A percentile compares a stretch with the other conserved stretches of the same genome.
These are phyloP conservation scores for Chloroclysta siterata DNA, from an alignment of 2,888 invertebrate species.

Conservation along the genomic window DNA sequence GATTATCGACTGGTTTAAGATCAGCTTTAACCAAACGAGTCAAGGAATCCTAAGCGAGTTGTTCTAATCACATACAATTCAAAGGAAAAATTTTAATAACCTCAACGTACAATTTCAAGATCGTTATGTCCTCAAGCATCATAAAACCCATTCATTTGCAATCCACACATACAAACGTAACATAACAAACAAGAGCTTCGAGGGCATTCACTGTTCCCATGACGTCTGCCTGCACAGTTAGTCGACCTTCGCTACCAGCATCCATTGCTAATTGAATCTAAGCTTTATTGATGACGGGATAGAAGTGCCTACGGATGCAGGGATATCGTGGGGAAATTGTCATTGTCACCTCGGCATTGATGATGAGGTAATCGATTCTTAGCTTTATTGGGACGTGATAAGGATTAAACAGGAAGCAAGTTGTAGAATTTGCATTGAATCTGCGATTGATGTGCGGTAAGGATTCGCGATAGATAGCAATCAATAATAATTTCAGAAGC, in stretches of 20 bases:
- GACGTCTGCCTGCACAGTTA: constrained; percentile 63
- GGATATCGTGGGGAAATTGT: constrained; percentile 42
- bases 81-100: background rate
- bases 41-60: background rate
- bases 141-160: constrained; percentile 40
- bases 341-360: constrained; percentile 36
- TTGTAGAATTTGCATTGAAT: constrained; percentile 6
- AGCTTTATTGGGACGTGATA: constrained; percentile 27
- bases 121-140: constrained; percentile 5
- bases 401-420: constrained; percentile 2
- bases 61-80: background rate
- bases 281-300: constrained; percentile 44
- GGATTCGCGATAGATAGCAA: constrained; percentile 5
- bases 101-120: background rate
- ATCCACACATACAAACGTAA: constrained; percentile 34
- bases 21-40: background rate
- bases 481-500: background rate
- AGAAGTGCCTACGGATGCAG: constrained; percentile 40
- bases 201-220: constrained; percentile 65
- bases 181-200: constrained; percentile 48
- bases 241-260: constrained; percentile 47
- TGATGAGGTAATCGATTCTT: constrained; percentile 25
- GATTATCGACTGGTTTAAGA: too few species aligned
- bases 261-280: constrained; percentile 45
- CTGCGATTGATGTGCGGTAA: constrained; percentile 14